Conservation (phyloP, 2,113 vertebrate species). For the Pyrgilauda ruficollis region DNA sequence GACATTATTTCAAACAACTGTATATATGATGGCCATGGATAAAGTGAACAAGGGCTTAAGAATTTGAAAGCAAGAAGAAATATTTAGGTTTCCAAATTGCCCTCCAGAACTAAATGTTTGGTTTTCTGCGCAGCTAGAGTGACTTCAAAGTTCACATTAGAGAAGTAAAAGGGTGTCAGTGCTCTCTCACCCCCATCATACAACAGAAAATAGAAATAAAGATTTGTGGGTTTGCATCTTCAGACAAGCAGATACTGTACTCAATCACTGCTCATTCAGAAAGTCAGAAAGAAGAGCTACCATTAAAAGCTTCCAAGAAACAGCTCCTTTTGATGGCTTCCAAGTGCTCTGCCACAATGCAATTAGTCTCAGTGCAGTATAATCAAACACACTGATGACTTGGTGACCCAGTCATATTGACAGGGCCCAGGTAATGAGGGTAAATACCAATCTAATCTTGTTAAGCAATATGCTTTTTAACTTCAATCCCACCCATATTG, state of each 20-base stretch:
- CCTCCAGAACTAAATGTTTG: not conserved
- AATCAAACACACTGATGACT: not conserved
- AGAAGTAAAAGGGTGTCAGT: not conserved
- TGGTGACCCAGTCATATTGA: not conserved
- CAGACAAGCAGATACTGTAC: not conserved
- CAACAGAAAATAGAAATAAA: not conserved
- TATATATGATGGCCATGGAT: not conserved
- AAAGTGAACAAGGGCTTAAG: not conserved
- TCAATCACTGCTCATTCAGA: not conserved
- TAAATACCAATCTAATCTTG: not conserved
- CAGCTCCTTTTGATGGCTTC: not conserved
- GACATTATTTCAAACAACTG: not conserved
- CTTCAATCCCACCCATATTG: not conserved
- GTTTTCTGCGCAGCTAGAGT: not conserved
- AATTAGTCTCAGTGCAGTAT: not conserved
- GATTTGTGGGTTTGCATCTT: not conserved
- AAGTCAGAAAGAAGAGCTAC: not conserved
- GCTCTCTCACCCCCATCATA: too few relatives aligned
- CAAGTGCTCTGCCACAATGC: not conserved
- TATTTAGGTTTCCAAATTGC: not conserved
- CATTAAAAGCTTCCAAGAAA: not conserved
- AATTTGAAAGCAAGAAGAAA: not conserved
- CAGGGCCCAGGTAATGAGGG: not conserved
- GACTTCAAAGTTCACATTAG: not conserved
- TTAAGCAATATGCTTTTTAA: not conserved